These are phyloP conservation scores for Ceraclea dissimilis DNA, from an alignment of 2,888 invertebrate species.

Conservation along the genomic window DNA sequence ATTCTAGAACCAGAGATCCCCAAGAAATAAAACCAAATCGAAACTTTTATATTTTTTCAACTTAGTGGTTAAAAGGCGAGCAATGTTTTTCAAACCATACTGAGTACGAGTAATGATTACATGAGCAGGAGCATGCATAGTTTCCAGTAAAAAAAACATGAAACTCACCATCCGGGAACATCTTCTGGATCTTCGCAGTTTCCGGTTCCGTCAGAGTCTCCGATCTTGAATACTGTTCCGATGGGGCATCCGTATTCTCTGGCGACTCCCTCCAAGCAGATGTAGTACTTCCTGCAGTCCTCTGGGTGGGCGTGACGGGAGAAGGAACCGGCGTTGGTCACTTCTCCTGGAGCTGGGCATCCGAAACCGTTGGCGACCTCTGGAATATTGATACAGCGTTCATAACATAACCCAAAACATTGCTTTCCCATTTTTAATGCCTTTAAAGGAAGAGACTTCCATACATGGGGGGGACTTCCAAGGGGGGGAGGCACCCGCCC, in stretches of 20 bases:
- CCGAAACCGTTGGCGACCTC: conserved; percentile 87
- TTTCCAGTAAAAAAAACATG: too few species aligned
- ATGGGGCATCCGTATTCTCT: conserved; percentile 94
- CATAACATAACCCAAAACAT: not conserved
- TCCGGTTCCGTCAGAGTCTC: conserved; percentile 81
- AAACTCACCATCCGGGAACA: conserved; percentile 87
- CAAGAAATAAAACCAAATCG: too few species aligned
- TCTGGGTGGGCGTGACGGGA: conserved; percentile 92
- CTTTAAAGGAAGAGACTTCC: not conserved
- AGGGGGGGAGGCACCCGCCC: too few species aligned
- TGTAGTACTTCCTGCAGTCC: conserved; percentile 92
- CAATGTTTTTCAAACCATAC: too few species aligned
- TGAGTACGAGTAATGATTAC: too few species aligned
- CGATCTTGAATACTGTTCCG: conserved; percentile 92
- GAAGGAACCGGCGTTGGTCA: conserved; percentile 80
- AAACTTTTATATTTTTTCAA: too few species aligned
- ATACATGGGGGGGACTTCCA: too few species aligned
- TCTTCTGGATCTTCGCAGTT: conserved; percentile 94
- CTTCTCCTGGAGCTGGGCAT: conserved; percentile 78
- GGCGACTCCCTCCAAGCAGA: conserved; percentile 84
- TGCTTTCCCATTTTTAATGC: not conserved
- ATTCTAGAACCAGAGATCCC: too few species aligned
- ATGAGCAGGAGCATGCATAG: too few species aligned
- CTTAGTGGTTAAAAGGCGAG: too few species aligned
- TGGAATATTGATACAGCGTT: conserved; percentile 45